These are phyloP conservation scores for Macropus fuliginosus DNA, from an alignment of 2,797 vertebrate species.

Conservation along the genomic window DNA sequence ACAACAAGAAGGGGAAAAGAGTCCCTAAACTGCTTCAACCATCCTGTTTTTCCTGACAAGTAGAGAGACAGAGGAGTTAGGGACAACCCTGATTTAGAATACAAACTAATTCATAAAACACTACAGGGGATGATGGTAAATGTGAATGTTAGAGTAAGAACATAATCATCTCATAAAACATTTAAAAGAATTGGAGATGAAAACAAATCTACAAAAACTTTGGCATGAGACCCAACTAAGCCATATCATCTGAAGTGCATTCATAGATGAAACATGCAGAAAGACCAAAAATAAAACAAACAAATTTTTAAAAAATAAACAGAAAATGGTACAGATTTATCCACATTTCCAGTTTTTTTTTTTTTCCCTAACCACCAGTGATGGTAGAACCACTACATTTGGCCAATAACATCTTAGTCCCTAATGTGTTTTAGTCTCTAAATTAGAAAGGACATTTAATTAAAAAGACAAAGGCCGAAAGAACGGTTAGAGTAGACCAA, in stretches of 20 bases:
- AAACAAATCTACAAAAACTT: background rate
- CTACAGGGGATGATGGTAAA: background rate
- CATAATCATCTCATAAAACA: background rate
- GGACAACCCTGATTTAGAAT: background rate
- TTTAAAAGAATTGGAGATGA: slow-evolving; percentile 4
- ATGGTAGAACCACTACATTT: background rate
- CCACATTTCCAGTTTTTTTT: background rate
- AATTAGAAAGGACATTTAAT: background rate
- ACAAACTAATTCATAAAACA: slow-evolving; percentile 5
- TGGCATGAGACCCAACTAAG: background rate
- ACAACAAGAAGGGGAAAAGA: background rate
- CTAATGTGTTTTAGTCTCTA: background rate
- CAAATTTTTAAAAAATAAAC: background rate
- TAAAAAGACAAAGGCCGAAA: background rate
- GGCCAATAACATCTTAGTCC: background rate
- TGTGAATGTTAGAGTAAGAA: background rate
- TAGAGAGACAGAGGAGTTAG: background rate
- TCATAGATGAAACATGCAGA: background rate
- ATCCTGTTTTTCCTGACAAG: background rate
- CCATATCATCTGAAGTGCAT: background rate
- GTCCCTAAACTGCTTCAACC: background rate
- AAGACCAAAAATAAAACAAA: background rate
- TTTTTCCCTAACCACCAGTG: background rate
- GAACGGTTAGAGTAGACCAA: background rate
- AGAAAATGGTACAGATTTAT: background rate